These are phyloP conservation scores for Periophthalmodon schlosseri DNA, from an alignment of 2,113 vertebrate species.

Conservation along the genomic window DNA sequence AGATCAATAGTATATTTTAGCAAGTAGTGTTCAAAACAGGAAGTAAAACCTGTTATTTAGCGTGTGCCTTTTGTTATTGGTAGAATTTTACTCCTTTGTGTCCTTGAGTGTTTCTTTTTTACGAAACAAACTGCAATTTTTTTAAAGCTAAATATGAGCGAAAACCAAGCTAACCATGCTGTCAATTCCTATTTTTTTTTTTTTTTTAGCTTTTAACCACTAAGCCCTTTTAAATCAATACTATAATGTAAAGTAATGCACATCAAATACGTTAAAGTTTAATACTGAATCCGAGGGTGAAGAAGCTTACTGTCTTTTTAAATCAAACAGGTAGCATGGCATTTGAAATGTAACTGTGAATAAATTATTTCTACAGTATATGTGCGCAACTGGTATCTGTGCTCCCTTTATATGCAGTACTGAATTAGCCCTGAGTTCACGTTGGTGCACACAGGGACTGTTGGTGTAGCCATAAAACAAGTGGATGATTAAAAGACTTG, in stretches of 20 bases:
- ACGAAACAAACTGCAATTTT: too few species aligned
- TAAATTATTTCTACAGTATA: neutral
- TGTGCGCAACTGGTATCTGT: neutral
- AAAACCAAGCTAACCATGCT: too few species aligned
- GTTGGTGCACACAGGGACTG: neutral
- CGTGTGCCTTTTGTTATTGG: neutral
- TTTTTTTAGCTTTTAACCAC: too few species aligned
- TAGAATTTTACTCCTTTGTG: too few species aligned
- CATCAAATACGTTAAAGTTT: too few species aligned
- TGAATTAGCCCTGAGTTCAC: slow-evolving; percentile 2
- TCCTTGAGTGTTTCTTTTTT: too few species aligned
- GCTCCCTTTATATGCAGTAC: neutral
- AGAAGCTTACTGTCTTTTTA: neutral
- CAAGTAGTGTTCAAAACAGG: neutral
- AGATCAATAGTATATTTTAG: slow-evolving; percentile 21
- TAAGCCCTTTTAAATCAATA: too few species aligned
- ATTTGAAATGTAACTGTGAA: neutral
- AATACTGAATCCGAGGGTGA: too few species aligned
- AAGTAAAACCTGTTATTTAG: neutral
- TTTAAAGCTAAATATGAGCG: too few species aligned
- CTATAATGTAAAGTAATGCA: too few species aligned
- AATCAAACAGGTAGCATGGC: neutral
- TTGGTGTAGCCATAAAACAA: slow-evolving; percentile 12
- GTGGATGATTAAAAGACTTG: slow-evolving; percentile 14
- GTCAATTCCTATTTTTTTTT: too few species aligned